Percentiles rank a stretch among this genome's conserved stretches.
Evolutionary conservation across 2,797 vertebrate genomes (phyloP).

Genomic region (Sebastes baramenuke): DNA sequence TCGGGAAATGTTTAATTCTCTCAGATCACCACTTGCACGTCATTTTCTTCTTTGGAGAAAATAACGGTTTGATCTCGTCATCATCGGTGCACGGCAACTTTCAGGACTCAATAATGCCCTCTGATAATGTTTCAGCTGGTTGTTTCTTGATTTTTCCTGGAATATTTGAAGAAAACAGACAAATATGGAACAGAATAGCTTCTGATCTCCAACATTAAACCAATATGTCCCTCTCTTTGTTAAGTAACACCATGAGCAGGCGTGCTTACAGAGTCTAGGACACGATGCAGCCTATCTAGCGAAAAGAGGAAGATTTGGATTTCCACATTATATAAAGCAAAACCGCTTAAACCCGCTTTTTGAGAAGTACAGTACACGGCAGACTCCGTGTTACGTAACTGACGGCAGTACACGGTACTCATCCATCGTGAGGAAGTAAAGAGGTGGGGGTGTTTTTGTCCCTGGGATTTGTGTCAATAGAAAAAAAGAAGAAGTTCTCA

Average conservation of each 20-base stretch:
- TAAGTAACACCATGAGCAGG: conserved; percentile 13
- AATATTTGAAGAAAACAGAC: not conserved
- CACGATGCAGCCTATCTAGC: not conserved
- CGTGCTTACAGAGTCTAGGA: not conserved
- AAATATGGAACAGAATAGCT: not conserved
- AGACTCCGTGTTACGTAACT: conserved; percentile 44
- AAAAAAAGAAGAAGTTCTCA: not conserved
- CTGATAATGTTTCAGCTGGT: not conserved
- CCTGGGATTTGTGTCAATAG: conserved; percentile 36
- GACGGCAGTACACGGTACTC: conserved; percentile 1
- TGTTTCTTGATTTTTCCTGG: not conserved
- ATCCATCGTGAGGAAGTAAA: conserved; percentile 13
- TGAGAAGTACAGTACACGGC: not conserved
- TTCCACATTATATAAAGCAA: conserved; percentile 51
- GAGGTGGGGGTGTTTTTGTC: conserved; percentile 1
- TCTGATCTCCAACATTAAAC: not conserved
- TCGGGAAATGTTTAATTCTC: conserved; percentile 25
- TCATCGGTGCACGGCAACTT: not conserved
- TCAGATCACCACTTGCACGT: conserved; percentile 7
- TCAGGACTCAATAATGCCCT: not conserved
- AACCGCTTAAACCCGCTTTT: conserved; percentile 47
- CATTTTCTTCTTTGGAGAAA: conserved; percentile 19
- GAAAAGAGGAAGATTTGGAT: conserved; percentile 42
- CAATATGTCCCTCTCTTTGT: not conserved
- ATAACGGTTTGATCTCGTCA: conserved; percentile 24